Conservation (phyloP, 1,140 invertebrate genomes). For the Cephus cinctus region DNA sequence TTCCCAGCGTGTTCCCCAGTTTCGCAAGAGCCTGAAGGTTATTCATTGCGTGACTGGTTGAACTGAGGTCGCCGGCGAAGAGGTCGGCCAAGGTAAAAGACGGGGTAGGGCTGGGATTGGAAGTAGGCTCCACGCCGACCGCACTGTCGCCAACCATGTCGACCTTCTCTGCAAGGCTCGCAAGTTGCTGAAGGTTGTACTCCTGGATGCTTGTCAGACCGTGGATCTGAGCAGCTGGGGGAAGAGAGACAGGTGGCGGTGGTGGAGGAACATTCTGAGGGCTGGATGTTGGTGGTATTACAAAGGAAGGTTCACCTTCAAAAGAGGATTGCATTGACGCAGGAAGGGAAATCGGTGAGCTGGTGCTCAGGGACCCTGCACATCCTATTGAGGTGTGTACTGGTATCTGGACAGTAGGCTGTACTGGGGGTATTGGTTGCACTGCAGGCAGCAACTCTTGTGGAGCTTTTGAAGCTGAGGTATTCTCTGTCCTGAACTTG, state of each 20-base stretch:
- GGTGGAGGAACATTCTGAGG: conserved; percentile 54
- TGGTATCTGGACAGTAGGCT: conserved; percentile 24
- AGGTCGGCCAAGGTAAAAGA: conserved; percentile 73
- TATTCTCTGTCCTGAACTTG: conserved; percentile 65
- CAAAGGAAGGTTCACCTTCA: conserved; percentile 61
- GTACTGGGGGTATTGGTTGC: conserved; percentile 32
- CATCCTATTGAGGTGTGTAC: conserved; percentile 52
- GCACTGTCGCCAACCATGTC: conserved; percentile 47
- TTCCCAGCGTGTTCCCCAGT: conserved; percentile 67
- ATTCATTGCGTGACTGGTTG: conserved; percentile 74
- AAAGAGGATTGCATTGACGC: conserved; percentile 76
- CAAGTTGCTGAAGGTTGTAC: conserved; percentile 79
- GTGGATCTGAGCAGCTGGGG: conserved; percentile 52
- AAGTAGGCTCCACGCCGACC: conserved; percentile 54
- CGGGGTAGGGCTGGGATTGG: conserved; percentile 67
- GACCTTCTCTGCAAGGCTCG: conserved; percentile 71
- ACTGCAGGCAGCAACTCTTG: conserved; percentile 21
- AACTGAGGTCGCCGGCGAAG: conserved; percentile 68
- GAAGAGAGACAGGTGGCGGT: conserved; percentile 46
- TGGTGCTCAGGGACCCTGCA: conserved; percentile 58
- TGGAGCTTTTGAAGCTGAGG: conserved; percentile 33
- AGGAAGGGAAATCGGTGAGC: conserved; percentile 66
- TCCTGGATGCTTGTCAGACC: conserved; percentile 74
- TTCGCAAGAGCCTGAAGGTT: conserved; percentile 88
- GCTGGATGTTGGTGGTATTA: conserved; percentile 48